These are phyloP conservation scores for Stegodyphus dumicola DNA, from an alignment of 1,140 invertebrate species.

Conservation along the genomic window DNA sequence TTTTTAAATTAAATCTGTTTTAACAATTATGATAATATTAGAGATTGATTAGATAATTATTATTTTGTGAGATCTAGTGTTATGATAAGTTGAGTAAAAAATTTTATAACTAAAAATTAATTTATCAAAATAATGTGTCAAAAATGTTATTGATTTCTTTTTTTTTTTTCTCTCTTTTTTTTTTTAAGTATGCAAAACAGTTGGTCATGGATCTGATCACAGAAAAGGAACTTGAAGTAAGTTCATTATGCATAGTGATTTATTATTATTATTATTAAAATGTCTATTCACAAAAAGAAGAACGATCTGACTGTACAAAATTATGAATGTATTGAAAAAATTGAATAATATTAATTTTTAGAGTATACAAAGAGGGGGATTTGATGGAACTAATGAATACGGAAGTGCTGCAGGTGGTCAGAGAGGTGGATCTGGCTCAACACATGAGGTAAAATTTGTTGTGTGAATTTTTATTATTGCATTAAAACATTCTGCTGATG, in stretches of 20 bases:
- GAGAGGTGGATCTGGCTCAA: constrained; percentile 13
- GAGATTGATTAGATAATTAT: too few species aligned
- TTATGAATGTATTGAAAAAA: not conserved
- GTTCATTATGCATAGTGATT: constrained; percentile 2
- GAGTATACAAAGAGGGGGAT: constrained; percentile 45
- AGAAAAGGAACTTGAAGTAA: constrained; percentile 82
- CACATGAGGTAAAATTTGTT: constrained; percentile 32
- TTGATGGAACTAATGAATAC: constrained; percentile 59
- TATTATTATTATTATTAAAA: not conserved
- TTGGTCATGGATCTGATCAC: constrained; percentile 91
- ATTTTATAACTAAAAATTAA: too few species aligned
- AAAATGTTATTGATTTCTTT: too few species aligned
- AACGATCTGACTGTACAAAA: not conserved
- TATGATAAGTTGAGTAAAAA: too few species aligned
- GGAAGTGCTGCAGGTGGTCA: constrained; percentile 45
- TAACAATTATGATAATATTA: too few species aligned
- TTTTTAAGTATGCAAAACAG: constrained; percentile 79
- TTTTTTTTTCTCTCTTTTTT: not conserved
- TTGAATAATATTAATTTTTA: constrained; percentile 10
- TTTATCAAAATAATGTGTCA: too few species aligned
- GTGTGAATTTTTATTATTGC: too few species aligned
- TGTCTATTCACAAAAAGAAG: not conserved
- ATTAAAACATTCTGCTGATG: too few species aligned
- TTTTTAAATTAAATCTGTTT: too few species aligned
- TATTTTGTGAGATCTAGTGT: too few species aligned